These are phyloP conservation scores for Eumerus sabulonum DNA, from an alignment of 2,888 invertebrate genomes.

Conservation along the genomic window DNA sequence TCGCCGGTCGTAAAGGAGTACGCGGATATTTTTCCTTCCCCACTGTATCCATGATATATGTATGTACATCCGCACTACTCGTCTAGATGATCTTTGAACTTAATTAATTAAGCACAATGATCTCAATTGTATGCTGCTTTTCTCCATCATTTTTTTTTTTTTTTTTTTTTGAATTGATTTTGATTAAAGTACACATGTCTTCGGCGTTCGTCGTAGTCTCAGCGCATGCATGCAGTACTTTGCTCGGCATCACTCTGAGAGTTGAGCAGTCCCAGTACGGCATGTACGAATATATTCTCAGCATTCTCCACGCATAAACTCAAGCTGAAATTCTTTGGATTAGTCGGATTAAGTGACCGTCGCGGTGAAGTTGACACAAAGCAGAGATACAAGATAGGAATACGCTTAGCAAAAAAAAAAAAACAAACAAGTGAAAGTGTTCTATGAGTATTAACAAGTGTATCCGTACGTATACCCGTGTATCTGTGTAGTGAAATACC, in stretches of 20 bases:
- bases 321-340: conserved; percentile 45
- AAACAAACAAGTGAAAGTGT: neutral
- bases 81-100: conserved; percentile 78
- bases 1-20: neutral
- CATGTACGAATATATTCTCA: neutral
- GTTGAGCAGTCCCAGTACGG: no score
- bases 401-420: neutral
- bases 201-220: conserved; percentile 18
- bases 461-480: neutral
- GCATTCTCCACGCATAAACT: conserved; percentile 41
- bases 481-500: conserved; percentile 1
- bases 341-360: conserved; percentile 53
- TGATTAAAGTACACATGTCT: conserved; percentile 68
- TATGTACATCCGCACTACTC: conserved; percentile 51
- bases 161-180: conserved; percentile 63
- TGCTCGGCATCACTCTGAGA: conserved; percentile 50
- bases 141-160: conserved; percentile 5
- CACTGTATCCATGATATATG: conserved; percentile 37
- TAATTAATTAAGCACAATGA: conserved; percentile 79
- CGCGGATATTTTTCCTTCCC: conserved; percentile 37
- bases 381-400: neutral
- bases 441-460: neutral
- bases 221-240: conserved; percentile 54
- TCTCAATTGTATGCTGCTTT: conserved; percentile 75
- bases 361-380: conserved; percentile 48